Base-by-base conservation (phyloP, 2,888 invertebrate genomes). In the Exocentrus adspersus region DNA sequence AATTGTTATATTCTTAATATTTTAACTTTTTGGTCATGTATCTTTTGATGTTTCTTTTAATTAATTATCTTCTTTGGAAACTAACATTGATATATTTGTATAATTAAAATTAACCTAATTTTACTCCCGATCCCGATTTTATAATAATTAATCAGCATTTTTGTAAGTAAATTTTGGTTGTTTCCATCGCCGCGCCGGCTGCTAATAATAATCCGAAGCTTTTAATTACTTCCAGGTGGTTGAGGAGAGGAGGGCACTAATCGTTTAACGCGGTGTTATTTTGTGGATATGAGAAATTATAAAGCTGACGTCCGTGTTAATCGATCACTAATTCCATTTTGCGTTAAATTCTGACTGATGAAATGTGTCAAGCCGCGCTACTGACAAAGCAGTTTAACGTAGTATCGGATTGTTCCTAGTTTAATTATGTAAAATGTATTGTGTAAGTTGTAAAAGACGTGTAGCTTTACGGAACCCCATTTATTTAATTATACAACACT, bases 211-310 rank as follows among this genome's bases (percentile, higher is more conserved):
- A 69, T 63, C 64, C 51, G 65, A 65, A 65, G 63, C 63, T 64
- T 65, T 67, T 64, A 69, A 69, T 69, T 67, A 67, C 67, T 69
- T 61, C 48, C 67, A 67, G 69, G 69, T 69, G 69, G 65, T 67
- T 61, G 65, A 59, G 62, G 64, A 66, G 69, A 62, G 64, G 62
- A 64, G 63, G 61, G 62, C 63, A 67, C 67, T 69, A 69, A 67
- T 67, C 69, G 69, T 65, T 69, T 65, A 69, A 67, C 64, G 62
- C 64, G 64, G 62, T 59, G 65, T 64, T 65, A 67, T 69, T 69
- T 67, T 56, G 63, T 61, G 58, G 65, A 64, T 66, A 61, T 53
- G 63, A 67, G 67, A 68, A 68, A 70, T 68, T 68, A 62, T 53
- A 32, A 54, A 58, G 64, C 61, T 58, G 66, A 58, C 61, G 64